phyloP scores from a whole-genome alignment of 2,888 invertebrate species.

The Matsumyia berberina region DNA sequence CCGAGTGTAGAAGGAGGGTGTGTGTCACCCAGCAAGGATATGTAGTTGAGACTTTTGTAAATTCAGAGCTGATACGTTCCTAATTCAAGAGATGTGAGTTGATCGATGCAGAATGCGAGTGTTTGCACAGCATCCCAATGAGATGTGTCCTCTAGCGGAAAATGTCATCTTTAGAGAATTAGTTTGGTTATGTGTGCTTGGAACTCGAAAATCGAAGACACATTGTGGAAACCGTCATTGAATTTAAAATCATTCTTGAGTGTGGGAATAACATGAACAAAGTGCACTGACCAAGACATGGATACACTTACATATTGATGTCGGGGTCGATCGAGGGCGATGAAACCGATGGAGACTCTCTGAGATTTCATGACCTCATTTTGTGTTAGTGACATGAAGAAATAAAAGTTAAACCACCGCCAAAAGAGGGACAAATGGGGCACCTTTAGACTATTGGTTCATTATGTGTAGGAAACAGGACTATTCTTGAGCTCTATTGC shows the following conservation, averaged over 20 bases:
- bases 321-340: background rate
- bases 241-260: constrained; percentile 45
- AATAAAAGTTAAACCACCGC: too few species aligned
- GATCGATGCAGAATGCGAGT: constrained; percentile 16
- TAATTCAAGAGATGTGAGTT: constrained; percentile 6
- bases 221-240: constrained; percentile 27
- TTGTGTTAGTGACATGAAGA: too few species aligned
- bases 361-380: too few species aligned
- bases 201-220: constrained; percentile 4
- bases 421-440: too few species aligned
- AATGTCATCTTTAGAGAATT: constrained; percentile 39
- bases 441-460: too few species aligned
- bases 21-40: constrained; percentile 2
- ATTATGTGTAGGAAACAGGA: too few species aligned
- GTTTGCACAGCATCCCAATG: constrained; percentile 51
- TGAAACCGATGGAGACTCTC: background rate
- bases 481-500: too few species aligned
- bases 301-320: background rate
- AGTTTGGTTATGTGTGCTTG: constrained; percentile 16
- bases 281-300: constrained; percentile 40
- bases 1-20: constrained; percentile 29
- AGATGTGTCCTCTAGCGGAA: constrained; percentile 48
- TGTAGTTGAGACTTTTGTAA: constrained; percentile 13
- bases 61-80: constrained; percentile 13
- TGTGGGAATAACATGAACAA: constrained; percentile 13